phyloP scores from a whole-genome alignment of 2,113 vertebrate genomes.

The Daphoenositta chrysoptera region DNA sequence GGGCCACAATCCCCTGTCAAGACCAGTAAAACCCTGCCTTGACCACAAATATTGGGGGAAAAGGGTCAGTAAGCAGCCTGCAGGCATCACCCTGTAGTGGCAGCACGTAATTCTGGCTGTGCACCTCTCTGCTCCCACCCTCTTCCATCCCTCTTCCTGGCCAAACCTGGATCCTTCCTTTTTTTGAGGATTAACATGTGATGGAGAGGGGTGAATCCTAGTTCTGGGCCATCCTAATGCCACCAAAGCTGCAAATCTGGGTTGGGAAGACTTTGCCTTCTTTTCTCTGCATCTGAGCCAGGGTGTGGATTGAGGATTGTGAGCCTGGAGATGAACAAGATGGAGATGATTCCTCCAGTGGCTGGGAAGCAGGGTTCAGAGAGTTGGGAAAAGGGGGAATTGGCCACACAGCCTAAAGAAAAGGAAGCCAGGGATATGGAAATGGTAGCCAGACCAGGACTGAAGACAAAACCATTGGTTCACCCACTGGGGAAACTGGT shows the following conservation, averaged over 20 bases:
- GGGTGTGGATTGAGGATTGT: neutral
- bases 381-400: neutral
- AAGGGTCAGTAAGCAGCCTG: neutral
- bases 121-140: neutral
- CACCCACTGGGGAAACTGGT: neutral
- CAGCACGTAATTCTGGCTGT: fast-evolving
- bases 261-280: neutral
- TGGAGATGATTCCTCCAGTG: neutral
- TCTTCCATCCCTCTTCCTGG: neutral
- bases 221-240: neutral
- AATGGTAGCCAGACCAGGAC: neutral
- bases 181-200: fast-evolving
- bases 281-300: fast-evolving
- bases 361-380: neutral
- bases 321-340: neutral
- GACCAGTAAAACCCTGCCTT: neutral
- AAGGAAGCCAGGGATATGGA: neutral
- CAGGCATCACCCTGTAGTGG: neutral
- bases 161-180: neutral
- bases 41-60: neutral
- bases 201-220: neutral
- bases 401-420: neutral
- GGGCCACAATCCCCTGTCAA: neutral
- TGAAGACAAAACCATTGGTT: neutral
- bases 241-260: neutral